Evolutionary conservation across 2,113 vertebrate genomes (phyloP).

Genomic region (Columbina picui): DNA sequence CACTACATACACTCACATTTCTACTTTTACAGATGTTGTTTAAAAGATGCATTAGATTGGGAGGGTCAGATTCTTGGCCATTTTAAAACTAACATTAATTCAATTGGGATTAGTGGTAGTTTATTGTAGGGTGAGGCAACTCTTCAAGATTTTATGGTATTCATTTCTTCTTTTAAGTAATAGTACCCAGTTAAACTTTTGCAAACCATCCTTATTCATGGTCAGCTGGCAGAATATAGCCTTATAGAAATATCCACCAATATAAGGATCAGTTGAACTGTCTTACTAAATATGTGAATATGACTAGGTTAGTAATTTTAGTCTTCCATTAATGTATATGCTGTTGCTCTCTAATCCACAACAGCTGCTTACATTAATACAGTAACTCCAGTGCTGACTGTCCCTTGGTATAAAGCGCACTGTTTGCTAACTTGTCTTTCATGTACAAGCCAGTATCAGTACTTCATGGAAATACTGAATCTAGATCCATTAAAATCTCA

Average conservation of each 20-base stretch:
- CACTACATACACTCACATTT: not conserved
- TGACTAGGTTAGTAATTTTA: not conserved
- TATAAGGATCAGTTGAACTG: not conserved
- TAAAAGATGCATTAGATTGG: not conserved
- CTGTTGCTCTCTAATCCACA: not conserved
- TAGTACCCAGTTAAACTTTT: not conserved
- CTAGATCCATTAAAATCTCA: not conserved
- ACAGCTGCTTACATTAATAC: not conserved
- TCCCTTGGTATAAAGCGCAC: not conserved
- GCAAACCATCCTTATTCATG: not conserved
- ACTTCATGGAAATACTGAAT: not conserved
- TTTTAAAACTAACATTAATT: not conserved
- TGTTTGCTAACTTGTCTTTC: not conserved
- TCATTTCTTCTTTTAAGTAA: not conserved
- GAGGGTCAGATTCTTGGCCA: not conserved
- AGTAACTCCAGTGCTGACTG: not conserved
- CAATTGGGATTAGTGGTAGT: not conserved
- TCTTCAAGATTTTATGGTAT: not conserved
- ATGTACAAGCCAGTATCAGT: rapidly evolving
- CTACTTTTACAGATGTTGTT: not conserved
- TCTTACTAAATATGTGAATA: not conserved
- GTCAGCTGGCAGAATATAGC: not conserved
- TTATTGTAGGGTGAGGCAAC: not conserved
- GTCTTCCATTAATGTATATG: not conserved
- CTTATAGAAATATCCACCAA: not conserved